Evolutionary conservation across 2,888 invertebrate species (phyloP).

Genomic region (Chamaedrilus cognettii): DNA sequence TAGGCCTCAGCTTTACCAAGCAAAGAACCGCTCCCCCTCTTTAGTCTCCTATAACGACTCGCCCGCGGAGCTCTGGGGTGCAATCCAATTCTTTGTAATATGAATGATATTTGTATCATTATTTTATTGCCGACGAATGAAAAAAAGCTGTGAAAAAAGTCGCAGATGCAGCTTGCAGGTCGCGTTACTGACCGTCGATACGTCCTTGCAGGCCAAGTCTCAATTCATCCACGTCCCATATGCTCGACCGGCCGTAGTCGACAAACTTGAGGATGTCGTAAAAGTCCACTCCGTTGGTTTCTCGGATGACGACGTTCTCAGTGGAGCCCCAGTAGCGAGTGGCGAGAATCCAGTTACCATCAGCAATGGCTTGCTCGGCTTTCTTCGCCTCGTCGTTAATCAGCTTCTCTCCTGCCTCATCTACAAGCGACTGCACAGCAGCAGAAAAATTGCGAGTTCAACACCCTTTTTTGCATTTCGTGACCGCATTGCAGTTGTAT

Average conservation of each 20-base stretch:
- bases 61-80: no score
- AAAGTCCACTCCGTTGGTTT: conserved; percentile 39
- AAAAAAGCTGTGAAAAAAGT: no score
- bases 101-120: no score
- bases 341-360: conserved; percentile 19
- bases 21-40: no score
- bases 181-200: no score
- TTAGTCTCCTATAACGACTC: no score
- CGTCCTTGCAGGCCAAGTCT: conserved; percentile 8
- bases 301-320: conserved; percentile 23
- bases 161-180: no score
- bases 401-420: conserved; percentile 26
- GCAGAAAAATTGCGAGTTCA: not conserved
- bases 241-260: not conserved
- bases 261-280: conserved; percentile 40
- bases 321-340: conserved; percentile 30
- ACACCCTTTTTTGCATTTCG: not conserved
- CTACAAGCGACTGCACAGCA: conserved; percentile 27
- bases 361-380: conserved; percentile 16
- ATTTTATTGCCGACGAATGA: no score
- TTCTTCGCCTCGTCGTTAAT: conserved; percentile 25
- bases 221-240: conserved; percentile 5
- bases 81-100: no score
- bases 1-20: no score
- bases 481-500: not conserved